Base-by-base conservation (phyloP, 2,113 vertebrate species). In the Ictalurus punctatus region DNA sequence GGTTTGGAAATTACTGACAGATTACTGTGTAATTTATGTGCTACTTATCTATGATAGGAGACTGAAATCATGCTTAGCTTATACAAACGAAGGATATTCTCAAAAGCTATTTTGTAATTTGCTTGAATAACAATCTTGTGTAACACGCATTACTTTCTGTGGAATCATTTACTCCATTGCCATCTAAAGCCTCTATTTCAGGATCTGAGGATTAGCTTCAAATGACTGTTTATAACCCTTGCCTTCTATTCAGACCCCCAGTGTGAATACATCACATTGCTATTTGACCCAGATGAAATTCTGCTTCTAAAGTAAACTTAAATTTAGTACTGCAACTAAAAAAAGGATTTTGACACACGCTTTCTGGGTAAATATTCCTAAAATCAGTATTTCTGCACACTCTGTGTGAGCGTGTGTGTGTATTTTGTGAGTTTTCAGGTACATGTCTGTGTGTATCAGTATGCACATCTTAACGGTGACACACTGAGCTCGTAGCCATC, bases 401-500 rank as follows among this genome's bases (percentile, higher is more conserved):
- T 87, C 85, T 69, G 87, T 92, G 86, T 88, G 90, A 90, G 79
- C 61, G 30, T 76, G 48, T 86, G 84, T 56, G 67, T 78, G 67
- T 74, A 92, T 93, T 92, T 93, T 94, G 91, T 84, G 88, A 93
- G 91, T 85, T 92, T 86, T 92, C 89, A 81, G 54, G 83, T 88
- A 90, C 30, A 34, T 59, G 86, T 89, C 82, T 91, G 93, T 89
- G 86, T 84, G 86, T 92, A 56, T 89, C 90, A 90, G 90, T 88
- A 89, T 89, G 89, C 87, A 86, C 83, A 87, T 93, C 90, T 91
- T 90, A 58, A 48, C 30, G 81, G 87, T 92, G 91, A 71, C 91
- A 88, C 85, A 74, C 48, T 87, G 84, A 89, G 92, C 92, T 92
- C 90, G 84, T 71, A 92, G 91, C 93, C 93, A 95, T 95, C 93